Evolutionary conservation across 1,140 invertebrate genomes (phyloP), one percentile per base, ranked within the genome.

Genomic region (Platyscapa corneri): DNA sequence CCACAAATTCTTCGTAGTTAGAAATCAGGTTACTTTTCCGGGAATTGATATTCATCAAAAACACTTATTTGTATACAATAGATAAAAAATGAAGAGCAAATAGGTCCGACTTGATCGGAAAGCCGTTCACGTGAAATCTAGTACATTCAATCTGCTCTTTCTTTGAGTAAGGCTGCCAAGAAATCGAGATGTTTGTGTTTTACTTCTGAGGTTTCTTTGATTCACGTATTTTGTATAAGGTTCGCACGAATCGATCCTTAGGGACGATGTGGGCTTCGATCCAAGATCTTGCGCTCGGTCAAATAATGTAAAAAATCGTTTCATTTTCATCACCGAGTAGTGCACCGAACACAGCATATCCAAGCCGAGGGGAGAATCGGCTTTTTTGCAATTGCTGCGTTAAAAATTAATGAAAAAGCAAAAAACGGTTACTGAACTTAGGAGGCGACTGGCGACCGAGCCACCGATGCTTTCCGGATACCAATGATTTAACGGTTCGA

Each of bases 81-180:
- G 27, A 42, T 74, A 23, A 23, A n/a, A 42, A 42, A 42, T 10
- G 3, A 74, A 27, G 37, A 74, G 10, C 23, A 74, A 74, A 74
- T 74, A 42, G 14, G n/a, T 5, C 27, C 20, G 8, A 74, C 37
- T 42, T 74, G 8, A 42, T 74, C 37, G 37, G 23, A 27, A 74
- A 39, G 5, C 23, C 37, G 67, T 72, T 39, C 27, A 39, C n/a
- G 42, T 42, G 42, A 74, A 74, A 23, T 74, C 20, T 42, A 23
- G 70, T 37, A 1, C 32, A 74, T 74, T 74, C 70, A 74, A 74
- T 74, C 14, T 74, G 6, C n/a, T 74, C 5, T 74, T 74, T 74
- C 37, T 74, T 74, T 74, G n/a, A 74, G 8, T 0, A n/a, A 74
- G 27, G 37, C 42, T n/a, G 30, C 27, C 3, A 42, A 32, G 32